Conservation (phyloP, 2,888 invertebrate genomes). For the Formica aserva region DNA sequence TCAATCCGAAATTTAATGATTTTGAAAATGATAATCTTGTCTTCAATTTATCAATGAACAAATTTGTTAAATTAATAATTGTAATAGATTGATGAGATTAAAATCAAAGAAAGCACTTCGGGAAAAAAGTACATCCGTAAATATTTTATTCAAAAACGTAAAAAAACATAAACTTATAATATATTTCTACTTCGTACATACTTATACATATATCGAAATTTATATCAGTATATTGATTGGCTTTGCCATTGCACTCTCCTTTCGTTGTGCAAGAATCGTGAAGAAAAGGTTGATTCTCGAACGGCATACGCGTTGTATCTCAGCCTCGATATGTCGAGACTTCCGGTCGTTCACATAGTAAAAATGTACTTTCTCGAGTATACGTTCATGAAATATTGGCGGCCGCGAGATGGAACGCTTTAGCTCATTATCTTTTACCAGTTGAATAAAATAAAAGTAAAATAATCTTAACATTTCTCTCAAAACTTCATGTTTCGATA, state of each 20-base stretch:
- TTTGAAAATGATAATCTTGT: not conserved
- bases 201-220: not conserved
- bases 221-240: not conserved
- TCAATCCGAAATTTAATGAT: not conserved
- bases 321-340: conserved; percentile 12
- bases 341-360: not conserved
- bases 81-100: not conserved
- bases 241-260: not conserved
- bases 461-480: not conserved
- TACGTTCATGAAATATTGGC: not conserved
- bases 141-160: conserved; percentile 65
- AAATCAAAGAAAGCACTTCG: not conserved
- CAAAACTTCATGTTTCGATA: not conserved
- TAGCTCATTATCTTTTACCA: not conserved
- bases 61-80: not conserved
- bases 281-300: not conserved
- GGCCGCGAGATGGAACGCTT: not conserved
- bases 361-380: conserved; percentile 6
- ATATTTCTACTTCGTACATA: not conserved
- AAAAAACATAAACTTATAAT: conserved; percentile 33
- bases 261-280: not conserved
- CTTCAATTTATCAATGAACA: not conserved
- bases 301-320: conserved; percentile 7
- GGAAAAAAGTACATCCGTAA: conserved; percentile 2
- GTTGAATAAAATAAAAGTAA: not conserved